Conservation (phyloP, 2,113 vertebrate genomes). For the Noturus placidus region DNA sequence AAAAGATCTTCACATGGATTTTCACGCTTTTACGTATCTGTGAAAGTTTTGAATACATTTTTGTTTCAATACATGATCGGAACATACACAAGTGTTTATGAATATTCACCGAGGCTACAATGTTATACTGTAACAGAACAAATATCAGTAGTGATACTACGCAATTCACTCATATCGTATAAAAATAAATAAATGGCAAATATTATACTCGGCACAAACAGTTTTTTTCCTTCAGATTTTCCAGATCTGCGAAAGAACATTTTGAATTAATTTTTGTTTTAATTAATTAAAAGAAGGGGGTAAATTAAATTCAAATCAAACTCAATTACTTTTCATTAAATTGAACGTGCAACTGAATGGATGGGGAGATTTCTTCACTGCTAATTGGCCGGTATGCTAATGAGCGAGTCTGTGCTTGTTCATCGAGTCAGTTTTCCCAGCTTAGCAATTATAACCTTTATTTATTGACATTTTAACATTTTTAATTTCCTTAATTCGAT, state of each 20-base stretch:
- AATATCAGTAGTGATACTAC: neutral
- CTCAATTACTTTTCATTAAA: neutral
- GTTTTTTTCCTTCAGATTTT: neutral
- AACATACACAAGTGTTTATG: too few species aligned
- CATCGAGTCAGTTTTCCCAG: too few species aligned
- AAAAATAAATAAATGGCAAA: neutral
- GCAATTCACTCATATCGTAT: neutral
- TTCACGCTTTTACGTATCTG: too few species aligned
- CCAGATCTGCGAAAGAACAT: neutral
- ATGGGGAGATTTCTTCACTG: neutral
- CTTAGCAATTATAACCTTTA: too few species aligned
- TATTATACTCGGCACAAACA: neutral
- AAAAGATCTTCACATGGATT: neutral
- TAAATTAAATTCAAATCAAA: neutral
- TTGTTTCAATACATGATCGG: too few species aligned
- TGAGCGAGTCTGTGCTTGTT: neutral
- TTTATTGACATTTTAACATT: too few species aligned
- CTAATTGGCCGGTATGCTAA: neutral
- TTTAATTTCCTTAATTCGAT: too few species aligned
- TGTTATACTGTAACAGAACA: neutral
- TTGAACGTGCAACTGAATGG: neutral
- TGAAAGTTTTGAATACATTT: too few species aligned
- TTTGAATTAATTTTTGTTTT: neutral
- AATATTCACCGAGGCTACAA: too few species aligned
- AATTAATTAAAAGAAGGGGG: neutral